A percentile compares a stretch with the other conserved stretches of the same genome.
Evolutionary conservation across 2,888 invertebrate species (phyloP).

Genomic region (Chromoteleia sp.): DNA sequence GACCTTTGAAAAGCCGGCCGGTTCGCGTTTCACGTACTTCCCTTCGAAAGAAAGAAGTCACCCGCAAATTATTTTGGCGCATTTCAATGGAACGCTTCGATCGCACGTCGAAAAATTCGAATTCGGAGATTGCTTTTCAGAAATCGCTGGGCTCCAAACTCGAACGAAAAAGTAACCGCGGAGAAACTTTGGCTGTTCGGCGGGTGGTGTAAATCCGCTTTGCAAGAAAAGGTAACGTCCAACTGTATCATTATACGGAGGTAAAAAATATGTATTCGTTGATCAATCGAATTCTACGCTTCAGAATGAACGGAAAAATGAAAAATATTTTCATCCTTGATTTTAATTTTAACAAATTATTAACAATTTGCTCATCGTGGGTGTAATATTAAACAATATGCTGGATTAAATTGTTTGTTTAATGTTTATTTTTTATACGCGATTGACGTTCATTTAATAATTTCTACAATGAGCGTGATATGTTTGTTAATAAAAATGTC

Average conservation of each 20-base stretch:
- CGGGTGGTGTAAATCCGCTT: neutral
- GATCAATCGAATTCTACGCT: neutral
- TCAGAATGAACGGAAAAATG: neutral
- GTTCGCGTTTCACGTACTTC: slow-evolving; percentile 21
- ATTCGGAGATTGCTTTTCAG: slow-evolving; percentile 14
- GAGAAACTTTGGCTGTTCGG: neutral
- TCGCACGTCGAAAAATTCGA: slow-evolving; percentile 1
- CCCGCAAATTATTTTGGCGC: slow-evolving; percentile 33
- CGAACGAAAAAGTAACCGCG: slow-evolving; percentile 15
- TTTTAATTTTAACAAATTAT: neutral
- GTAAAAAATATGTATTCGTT: neutral
- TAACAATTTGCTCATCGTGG: too few relatives aligned
- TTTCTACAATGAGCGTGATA: too few relatives aligned
- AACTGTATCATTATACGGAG: neutral
- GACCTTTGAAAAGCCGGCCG: slow-evolving; percentile 37
- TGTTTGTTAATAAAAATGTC: neutral
- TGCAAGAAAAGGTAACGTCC: neutral
- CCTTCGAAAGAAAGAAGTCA: slow-evolving; percentile 10
- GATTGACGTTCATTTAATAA: too few relatives aligned
- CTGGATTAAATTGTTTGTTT: too few relatives aligned
- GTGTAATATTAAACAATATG: too few relatives aligned
- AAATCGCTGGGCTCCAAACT: slow-evolving; percentile 10
- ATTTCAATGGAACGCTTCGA: slow-evolving; percentile 24
- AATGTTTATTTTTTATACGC: too few relatives aligned
- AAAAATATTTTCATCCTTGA: too few relatives aligned